Evolutionary conservation across 2,888 invertebrate species (phyloP).

Genomic region (Colostygia pectinataria): DNA sequence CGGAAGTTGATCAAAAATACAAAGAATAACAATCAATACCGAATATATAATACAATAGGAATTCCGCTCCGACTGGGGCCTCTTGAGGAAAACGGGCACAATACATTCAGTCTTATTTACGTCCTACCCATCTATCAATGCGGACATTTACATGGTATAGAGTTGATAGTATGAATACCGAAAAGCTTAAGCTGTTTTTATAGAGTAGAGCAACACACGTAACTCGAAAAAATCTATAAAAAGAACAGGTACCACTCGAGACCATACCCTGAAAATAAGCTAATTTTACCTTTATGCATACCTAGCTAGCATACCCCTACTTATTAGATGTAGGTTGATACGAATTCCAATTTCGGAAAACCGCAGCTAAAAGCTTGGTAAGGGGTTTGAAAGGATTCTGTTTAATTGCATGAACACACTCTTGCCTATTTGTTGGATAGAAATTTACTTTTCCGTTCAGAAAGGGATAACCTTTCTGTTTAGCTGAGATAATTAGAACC

Average conservation of each 20-base stretch:
- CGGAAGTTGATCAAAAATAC: too few species aligned
- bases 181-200: too few species aligned
- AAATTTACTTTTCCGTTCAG: constrained; percentile 8
- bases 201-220: too few species aligned
- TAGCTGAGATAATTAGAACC: constrained; percentile 12
- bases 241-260: too few species aligned
- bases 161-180: background rate
- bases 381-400: constrained; percentile 8
- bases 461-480: constrained; percentile 8
- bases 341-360: constrained; percentile 4
- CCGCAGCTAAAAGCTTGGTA: constrained; percentile 21
- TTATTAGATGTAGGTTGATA: background rate
- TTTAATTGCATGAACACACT: constrained; percentile 2
- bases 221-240: too few species aligned
- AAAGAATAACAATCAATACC: too few species aligned
- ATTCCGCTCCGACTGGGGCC: constrained; percentile 13
- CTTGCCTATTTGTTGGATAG: background rate
- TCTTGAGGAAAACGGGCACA: constrained; percentile 19
- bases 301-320: too few species aligned
- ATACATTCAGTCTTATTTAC: constrained; percentile 16
- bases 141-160: constrained; percentile 10
- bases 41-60: background rate
- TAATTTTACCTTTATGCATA: too few species aligned
- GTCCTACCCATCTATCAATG: constrained; percentile 14
- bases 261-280: background rate